Percentiles rank a stretch among this genome's conserved stretches.
Conservation (phyloP, 2,888 invertebrate species). For the Seira sanloemensis region DNA sequence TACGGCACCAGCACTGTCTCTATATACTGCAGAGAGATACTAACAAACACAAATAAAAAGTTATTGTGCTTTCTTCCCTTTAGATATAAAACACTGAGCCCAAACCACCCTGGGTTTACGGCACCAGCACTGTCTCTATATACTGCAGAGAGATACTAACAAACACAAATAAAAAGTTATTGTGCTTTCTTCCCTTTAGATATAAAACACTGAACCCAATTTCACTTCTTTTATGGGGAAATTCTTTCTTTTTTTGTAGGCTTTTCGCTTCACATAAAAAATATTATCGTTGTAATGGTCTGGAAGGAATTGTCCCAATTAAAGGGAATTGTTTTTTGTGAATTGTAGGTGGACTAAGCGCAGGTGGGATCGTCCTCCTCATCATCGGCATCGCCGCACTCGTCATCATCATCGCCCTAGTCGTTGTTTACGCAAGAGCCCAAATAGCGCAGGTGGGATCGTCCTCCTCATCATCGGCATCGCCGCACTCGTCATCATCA, state of each 20-base stretch:
- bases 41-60: neutral
- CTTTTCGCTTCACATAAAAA: neutral
- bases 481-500: constrained; percentile 70
- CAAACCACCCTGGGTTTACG: neutral
- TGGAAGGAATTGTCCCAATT: neutral
- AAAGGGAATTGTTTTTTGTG: neutral
- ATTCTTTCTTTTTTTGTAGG: neutral
- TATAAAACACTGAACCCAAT: too few species aligned
- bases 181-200: neutral
- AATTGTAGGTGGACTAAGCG: constrained; percentile 68
- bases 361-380: constrained; percentile 71
- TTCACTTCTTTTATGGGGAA: too few species aligned
- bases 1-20: neutral
- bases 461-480: constrained; percentile 72
- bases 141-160: neutral
- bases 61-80: neutral
- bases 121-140: neutral
- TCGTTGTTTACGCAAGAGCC: constrained; percentile 56
- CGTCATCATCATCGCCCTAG: constrained; percentile 66
- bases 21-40: neutral
- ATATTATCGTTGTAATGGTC: constrained; percentile 8
- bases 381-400: constrained; percentile 71
- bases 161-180: neutral
- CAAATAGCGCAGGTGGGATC: constrained; percentile 71
- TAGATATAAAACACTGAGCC: too few species aligned